These are phyloP conservation scores for Cheirogaleus medius DNA, from an alignment of 2,113 vertebrate species.

Conservation along the genomic window DNA sequence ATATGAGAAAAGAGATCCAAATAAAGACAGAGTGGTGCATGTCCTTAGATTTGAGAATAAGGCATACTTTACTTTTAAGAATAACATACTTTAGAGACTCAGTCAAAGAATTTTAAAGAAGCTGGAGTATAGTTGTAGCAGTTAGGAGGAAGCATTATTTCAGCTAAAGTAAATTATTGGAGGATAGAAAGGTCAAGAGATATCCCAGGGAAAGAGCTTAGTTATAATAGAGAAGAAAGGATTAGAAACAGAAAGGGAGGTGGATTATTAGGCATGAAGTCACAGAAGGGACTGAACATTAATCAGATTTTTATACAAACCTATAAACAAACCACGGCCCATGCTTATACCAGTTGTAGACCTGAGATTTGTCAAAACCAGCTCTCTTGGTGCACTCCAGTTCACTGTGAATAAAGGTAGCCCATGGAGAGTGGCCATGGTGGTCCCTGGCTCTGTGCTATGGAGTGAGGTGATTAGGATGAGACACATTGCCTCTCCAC, in stretches of 20 bases:
- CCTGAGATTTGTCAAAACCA: background rate
- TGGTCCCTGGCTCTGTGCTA: background rate
- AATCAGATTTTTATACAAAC: background rate
- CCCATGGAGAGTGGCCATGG: background rate
- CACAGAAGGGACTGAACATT: background rate
- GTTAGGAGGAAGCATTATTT: background rate
- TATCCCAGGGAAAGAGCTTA: background rate
- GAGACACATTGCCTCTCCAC: background rate
- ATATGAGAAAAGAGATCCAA: background rate
- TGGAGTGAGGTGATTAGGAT: background rate
- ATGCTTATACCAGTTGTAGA: background rate
- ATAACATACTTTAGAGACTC: background rate
- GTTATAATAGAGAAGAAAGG: background rate
- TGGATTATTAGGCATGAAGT: background rate
- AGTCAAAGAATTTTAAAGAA: background rate
- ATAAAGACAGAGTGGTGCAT: background rate
- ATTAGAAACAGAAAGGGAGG: background rate
- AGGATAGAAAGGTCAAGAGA: background rate
- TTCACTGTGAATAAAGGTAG: background rate
- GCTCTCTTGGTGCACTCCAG: fast-evolving
- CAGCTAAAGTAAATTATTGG: background rate
- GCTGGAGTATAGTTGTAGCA: background rate
- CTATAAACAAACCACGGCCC: background rate
- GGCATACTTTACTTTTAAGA: background rate
- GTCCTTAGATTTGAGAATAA: background rate